phyloP scores from a whole-genome alignment of 1,140 invertebrate genomes.

The Caenorhabditis brenneri region DNA sequence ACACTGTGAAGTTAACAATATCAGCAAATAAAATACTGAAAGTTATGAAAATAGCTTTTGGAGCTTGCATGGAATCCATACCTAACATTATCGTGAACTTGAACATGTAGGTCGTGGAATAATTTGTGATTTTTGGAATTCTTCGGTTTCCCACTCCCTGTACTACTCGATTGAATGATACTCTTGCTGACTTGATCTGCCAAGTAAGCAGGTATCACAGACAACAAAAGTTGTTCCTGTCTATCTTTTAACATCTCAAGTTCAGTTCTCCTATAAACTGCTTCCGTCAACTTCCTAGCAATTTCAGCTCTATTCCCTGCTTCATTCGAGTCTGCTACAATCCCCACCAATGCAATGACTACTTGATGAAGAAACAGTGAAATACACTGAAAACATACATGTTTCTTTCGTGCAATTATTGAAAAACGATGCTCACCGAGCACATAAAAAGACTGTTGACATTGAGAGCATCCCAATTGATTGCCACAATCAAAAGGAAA shows the following conservation, averaged over 20 bases:
- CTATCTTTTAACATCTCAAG: conserved; percentile 67
- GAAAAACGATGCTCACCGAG: conserved; percentile 55
- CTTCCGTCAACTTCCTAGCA: conserved; percentile 65
- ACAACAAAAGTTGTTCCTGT: conserved; percentile 81
- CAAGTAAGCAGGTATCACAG: conserved; percentile 85
- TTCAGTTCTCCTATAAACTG: conserved; percentile 67
- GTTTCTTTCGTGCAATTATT: neutral
- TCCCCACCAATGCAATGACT: conserved; percentile 63
- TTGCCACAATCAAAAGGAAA: conserved; percentile 58
- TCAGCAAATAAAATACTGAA: conserved; percentile 90
- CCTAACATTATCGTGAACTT: conserved; percentile 83
- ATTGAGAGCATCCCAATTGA: conserved; percentile 52
- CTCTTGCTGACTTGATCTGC: conserved; percentile 80
- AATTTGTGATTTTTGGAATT: conserved; percentile 70
- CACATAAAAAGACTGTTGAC: conserved; percentile 59
- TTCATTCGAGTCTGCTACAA: conserved; percentile 68
- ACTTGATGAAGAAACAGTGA: conserved; percentile 66
- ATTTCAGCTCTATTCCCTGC: conserved; percentile 66
- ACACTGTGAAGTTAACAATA: conserved; percentile 90
- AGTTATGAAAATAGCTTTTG: too few relatives aligned
- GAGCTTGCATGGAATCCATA: too few relatives aligned
- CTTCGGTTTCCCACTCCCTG: conserved; percentile 76
- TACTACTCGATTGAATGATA: conserved; percentile 62
- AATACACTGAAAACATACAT: conserved; percentile 53
- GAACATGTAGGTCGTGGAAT: conserved; percentile 83